A percentile compares a stretch with the other conserved stretches of the same genome.
phyloP scores from a whole-genome alignment of 2,888 invertebrate genomes.

The Hoplodrina blanda region DNA sequence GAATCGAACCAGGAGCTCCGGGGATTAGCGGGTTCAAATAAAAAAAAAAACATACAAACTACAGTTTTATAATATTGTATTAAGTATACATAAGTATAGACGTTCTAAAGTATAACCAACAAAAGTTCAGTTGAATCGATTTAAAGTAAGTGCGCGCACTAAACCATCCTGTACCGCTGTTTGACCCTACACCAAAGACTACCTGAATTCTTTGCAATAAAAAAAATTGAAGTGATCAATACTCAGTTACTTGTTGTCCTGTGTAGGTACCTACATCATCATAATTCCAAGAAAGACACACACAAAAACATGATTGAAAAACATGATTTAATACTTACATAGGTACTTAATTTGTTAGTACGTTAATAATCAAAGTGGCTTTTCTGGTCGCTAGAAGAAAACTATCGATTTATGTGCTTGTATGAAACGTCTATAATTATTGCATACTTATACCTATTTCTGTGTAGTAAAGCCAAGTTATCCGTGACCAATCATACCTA shows the following conservation, averaged over 20 bases:
- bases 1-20: too few relatives aligned
- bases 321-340: conserved; percentile 4
- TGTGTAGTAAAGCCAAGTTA: conserved; percentile 6
- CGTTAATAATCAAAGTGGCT: background rate
- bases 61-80: too few relatives aligned
- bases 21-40: too few relatives aligned
- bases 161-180: background rate
- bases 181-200: background rate
- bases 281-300: conserved; percentile 30
- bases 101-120: too few relatives aligned
- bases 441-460: conserved; percentile 8
- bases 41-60: too few relatives aligned
- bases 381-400: background rate
- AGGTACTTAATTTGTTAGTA: background rate
- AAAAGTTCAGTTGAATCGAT: too few relatives aligned
- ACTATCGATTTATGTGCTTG: conserved; percentile 6
- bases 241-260: background rate
- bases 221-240: conserved; percentile 9
- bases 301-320: background rate
- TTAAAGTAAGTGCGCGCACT: background rate
- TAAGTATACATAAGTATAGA: too few relatives aligned
- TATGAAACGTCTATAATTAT: conserved; percentile 13
- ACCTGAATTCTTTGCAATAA: conserved; percentile 43
- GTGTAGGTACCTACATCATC: background rate
- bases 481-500: conserved; percentile 12